Evolutionary conservation across 2,888 invertebrate species (phyloP), one percentile per base, ranked within the genome.

Genomic region (Scrobipalpa atriplicella): DNA sequence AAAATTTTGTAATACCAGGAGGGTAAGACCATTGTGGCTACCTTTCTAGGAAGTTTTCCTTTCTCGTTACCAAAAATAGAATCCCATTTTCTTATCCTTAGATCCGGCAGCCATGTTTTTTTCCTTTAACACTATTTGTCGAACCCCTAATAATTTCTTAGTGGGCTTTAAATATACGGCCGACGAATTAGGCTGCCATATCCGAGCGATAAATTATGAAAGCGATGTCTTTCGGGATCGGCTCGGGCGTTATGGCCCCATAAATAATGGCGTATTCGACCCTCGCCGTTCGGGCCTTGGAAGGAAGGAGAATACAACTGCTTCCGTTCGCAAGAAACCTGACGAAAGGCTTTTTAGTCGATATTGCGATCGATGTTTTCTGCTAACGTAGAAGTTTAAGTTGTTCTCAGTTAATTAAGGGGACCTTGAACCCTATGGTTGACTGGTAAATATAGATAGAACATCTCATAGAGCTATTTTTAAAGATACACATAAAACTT

Each of bases 181-280:
- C 75, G 79, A 82, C 80, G 84, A 89, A 89, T 89, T 89, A 85
- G 83, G 83, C 79, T 75, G 79, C 80, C 82, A 87, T 86, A 89
- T 88, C 81, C 83, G 72, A 71, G 77, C 79, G 79, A 86, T 90
- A 89, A 88, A 85, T 90, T 88, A 85, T 85, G 83, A 84, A 84
- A 85, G 83, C 83, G 83, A 85, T 83, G 85, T 85, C 83, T 82
- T 82, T 79, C 68, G 80, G 83, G 82, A 80, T 81, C 78, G 85
- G 79, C 75, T 77, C 68, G 79, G 73, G 76, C 79, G 78, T 81
- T 81, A 82, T 80, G 78, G 78, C 75, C 67, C 78, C 78, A 78
- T 85, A 84, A 85, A 85, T 84, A 82, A 82, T 78, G 73, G 73
- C 69, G 67, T 70, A 68, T 71, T 72, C 66, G 69, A 68, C 72